These are phyloP conservation scores for Micrasema longulum DNA, from an alignment of 1,140 invertebrate species.

Conservation along the genomic window DNA sequence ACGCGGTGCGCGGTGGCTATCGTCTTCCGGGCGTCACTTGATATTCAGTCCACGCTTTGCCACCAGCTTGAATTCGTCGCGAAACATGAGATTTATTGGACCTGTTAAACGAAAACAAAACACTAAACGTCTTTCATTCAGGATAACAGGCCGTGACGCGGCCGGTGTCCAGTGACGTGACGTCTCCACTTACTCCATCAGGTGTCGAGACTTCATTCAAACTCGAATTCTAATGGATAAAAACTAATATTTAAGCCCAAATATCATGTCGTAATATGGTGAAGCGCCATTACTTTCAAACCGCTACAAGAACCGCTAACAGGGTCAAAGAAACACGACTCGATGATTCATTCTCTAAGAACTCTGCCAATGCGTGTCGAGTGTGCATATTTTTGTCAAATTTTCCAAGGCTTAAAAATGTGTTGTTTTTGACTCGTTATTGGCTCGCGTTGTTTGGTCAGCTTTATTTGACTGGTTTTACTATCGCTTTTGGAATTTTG, in stretches of 20 bases:
- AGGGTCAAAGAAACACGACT: conserved; percentile 20
- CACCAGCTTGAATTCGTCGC: conserved; percentile 5
- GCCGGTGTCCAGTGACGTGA: neutral
- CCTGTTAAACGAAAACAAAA: conserved; percentile 26
- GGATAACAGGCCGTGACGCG: conserved; percentile 1
- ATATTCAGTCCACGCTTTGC: neutral
- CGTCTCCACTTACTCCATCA: too few species aligned
- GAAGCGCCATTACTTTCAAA: too few species aligned
- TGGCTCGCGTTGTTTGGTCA: neutral
- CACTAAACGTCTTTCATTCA: conserved; percentile 14
- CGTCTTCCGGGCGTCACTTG: conserved; percentile 21
- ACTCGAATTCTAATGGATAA: too few species aligned
- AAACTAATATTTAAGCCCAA: too few species aligned
- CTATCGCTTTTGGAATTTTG: neutral
- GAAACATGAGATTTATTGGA: conserved; percentile 12
- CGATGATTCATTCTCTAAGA: conserved; percentile 21
- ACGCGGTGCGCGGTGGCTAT: neutral
- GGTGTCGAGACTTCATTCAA: too few species aligned
- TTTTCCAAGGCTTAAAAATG: neutral
- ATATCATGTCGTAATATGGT: neutral
- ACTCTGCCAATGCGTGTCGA: conserved; percentile 3
- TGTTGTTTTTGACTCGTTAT: neutral
- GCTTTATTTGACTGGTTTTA: neutral
- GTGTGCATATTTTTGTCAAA: too few species aligned
- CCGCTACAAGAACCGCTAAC: conserved; percentile 8